Evolutionary conservation across 1,140 invertebrate species (phyloP), one percentile per base, ranked within the genome.

Genomic region (Tyrophagus putrescentiae): DNA sequence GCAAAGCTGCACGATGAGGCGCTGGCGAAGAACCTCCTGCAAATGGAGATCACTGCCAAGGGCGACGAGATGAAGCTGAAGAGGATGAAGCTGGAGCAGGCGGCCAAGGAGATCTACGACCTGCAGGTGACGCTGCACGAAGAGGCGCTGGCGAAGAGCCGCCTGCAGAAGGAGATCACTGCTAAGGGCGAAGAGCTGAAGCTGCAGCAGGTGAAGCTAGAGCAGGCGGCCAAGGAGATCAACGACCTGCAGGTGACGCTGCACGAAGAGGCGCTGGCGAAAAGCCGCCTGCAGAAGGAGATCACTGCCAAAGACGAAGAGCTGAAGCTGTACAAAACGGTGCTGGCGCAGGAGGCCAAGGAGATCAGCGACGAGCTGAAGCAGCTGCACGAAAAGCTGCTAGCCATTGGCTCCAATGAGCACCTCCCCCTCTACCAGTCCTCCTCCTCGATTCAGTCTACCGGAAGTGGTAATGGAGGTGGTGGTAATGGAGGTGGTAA

Each of bases 251-350:
- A 90, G 67, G 79, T 78, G 66, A 70, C 74, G 45, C 68, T 81
- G 0, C 76, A 76, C 61, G 81, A 83, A 65, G 83, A 85, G 68
- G 79, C 76, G 64, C 78, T 83, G 69, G 72, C 77, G 0, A 82
- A 82, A 66, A 71, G 85, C 50, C 81, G 83, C 48, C 75, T 95
- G 48, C 84, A 92, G 71, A 95, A 96, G 90, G 92, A 97, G 74
- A 75, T 90, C 27, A 92, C 95, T 71, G 87, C 87, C 64, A 96
- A 96, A 72, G 91, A 95, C 70, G 88, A 84, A 1, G 92, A 96
- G 73, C 91, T 95, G 62, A 92, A 60, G 41, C 42, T 31, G 39
- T 44, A 18, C 28, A 28, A 50, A 60, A n/a, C n/a, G n/a, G n/a
- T n/a, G n/a, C n/a, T n/a, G n/a, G n/a, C n/a, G n/a, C n/a, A n/a